phyloP scores from a whole-genome alignment of 1,140 invertebrate species.

The Trachelipus rathkii region DNA sequence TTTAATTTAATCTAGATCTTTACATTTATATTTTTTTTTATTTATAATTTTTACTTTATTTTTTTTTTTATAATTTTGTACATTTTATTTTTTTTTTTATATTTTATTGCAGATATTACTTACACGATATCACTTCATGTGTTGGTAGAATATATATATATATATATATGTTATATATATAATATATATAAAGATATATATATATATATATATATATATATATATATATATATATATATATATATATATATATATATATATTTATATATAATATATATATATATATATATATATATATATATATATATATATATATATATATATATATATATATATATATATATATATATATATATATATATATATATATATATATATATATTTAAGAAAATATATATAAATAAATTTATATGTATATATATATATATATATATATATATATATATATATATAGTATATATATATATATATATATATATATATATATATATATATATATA shows the following conservation, averaged over 20 bases:
- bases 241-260: not conserved
- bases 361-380: slow-evolving; percentile 6
- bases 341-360: slow-evolving; percentile 4
- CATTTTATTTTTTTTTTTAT: no score
- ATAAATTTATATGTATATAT: slow-evolving; percentile 9
- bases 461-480: not conserved
- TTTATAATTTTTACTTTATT: no score
- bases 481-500: slow-evolving; percentile 1
- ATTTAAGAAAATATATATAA: no score
- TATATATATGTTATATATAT: not conserved
- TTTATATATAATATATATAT: not conserved
- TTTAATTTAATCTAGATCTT: no score
- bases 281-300: slow-evolving; percentile 17
- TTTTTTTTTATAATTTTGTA: no score
- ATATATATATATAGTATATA: slow-evolving; percentile 12
- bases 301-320: slow-evolving; percentile 18
- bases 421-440: slow-evolving; percentile 3
- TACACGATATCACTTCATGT: no score
- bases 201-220: slow-evolving; percentile 12
- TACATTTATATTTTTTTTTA: no score
- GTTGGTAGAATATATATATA: no score
- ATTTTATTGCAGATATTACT: no score
- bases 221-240: slow-evolving; percentile 10
- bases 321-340: slow-evolving; percentile 15
- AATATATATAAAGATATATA: slow-evolving; percentile 19